phyloP scores from a whole-genome alignment of 1,140 invertebrate genomes.

The Drosophila parabipectinata region DNA sequence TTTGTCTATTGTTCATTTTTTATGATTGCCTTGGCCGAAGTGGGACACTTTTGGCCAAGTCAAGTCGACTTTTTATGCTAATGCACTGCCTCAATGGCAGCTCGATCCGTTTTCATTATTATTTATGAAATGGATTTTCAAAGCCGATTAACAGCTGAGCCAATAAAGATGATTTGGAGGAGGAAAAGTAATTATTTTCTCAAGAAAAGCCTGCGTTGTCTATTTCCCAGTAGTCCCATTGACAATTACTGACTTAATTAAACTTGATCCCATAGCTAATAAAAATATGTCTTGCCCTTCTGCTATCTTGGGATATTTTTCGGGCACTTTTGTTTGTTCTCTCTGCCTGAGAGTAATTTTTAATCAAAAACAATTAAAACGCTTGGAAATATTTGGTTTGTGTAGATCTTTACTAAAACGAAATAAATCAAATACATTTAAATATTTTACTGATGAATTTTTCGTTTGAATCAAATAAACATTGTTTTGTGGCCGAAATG shows the following conservation, averaged over 20 bases:
- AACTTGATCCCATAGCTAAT: conserved; percentile 64
- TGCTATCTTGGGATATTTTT: not conserved
- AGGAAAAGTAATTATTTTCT: conserved; percentile 32
- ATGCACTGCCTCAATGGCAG: conserved; percentile 13
- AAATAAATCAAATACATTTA: conserved; percentile 2
- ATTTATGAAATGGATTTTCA: conserved; percentile 31
- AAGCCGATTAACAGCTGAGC: conserved; percentile 6
- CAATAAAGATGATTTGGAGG: conserved; percentile 3
- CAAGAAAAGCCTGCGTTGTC: conserved; percentile 3
- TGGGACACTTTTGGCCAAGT: conserved; percentile 6
- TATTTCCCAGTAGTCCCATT: conserved; percentile 34
- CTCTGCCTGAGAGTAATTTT: conserved; percentile 1
- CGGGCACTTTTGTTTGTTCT: not conserved
- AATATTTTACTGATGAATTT: not conserved
- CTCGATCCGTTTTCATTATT: conserved; percentile 17
- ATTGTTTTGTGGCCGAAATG: not conserved
- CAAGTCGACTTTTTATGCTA: conserved; percentile 20
- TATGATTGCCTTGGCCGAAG: conserved; percentile 10
- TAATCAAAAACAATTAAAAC: conserved; percentile 60
- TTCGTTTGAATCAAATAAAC: not conserved
- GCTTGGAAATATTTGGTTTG: not conserved
- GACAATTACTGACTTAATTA: conserved; percentile 64
- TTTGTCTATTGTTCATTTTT: conserved; percentile 38
- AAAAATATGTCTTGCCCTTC: conserved; percentile 28
- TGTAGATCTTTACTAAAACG: not conserved